Evolutionary conservation across 2,888 invertebrate species (phyloP), one percentile per base, ranked within the genome.

Genomic region (Thelaira solivaga): DNA sequence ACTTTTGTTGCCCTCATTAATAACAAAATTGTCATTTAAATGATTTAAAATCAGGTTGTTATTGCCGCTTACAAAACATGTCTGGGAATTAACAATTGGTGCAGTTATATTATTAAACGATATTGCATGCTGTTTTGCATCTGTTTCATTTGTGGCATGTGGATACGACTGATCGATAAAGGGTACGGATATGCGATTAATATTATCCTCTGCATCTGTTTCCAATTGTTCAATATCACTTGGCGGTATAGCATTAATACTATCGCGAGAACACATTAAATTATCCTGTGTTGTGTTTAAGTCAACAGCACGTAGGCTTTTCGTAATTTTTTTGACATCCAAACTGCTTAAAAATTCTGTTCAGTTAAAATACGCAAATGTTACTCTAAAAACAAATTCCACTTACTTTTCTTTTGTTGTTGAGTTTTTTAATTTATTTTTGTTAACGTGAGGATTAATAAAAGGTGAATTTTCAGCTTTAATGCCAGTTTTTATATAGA

Each of bases 401-500:
- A 80, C 77, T 47, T 55, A 86, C 85, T 82, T 79, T 55, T 80
- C 73, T 65, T 83, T 41, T 31, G 24, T 31, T 20, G 43, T 68
- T 7, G 47, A 24, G 13, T 10, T 31, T 7, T 59, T 68, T 4
- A 43, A 10, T 71, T 53, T 64, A 29, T 36, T 71, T 43, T 74
- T 69, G 13, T 53, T 57, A 24, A 76, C 73, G 26, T 84, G 82
- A 5, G 86, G 85, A 80, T 88, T 87, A 2, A 86, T 87, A 31
- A 87, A 87, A 0, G 88, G 87, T 1, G 88, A 88, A 18, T 86
- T 84, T 4, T 87, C 86, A 1, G 84, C 82, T 16, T 83, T 85
- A 10, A 85, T 83, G 10, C 91, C 91, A 1, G 92, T 88, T 49
- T 65, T 67, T 73, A 93, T 93, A 6, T 92, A 89, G 5, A 95